Base-by-base conservation (phyloP, 2,797 vertebrate species). In the Leptoclinus maculatus region DNA sequence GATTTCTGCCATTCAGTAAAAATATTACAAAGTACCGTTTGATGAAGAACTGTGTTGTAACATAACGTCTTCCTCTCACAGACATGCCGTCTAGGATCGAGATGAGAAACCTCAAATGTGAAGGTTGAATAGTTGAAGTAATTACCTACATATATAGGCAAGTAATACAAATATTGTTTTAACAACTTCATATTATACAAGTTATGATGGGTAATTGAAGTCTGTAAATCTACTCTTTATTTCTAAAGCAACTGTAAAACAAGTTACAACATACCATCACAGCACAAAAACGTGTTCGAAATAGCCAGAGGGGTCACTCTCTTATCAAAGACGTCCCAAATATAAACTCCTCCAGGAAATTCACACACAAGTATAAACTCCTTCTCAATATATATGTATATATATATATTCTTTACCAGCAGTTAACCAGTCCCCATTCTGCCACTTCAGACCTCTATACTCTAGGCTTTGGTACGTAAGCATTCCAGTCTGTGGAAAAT, bases 281-380 rank as follows among this genome's bases (percentile, higher is more conserved):
- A 12, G 17, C 11, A 65, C 3, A 58, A 10, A 66, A 56, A 12
- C 58, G 27, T 21, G 25, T 45, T 1, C 27, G 7, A 27, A 25
- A 73, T 12, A 51, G 25, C 27, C 1, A 53, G 3, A 6, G 9
- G 27, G 4, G 8, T 71, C 25, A 32, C 8, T 72, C 21, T 29
- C 34, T 9, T 2, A 64, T 69, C 41, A 70, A 17, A 64, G 11
- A 73, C 21, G 83, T 90, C 80, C 95, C 90, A 93, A 91, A 89
- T 93, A 89, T 79, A 93, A 94, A 5, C n/a, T 41, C 21, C 16
- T 25, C 11, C 0, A 93, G 81, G 21, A 51, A 69, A 53, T 79
- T 39, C 64, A 25, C 10, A 58, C n/a, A 45, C 16, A 32, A 49
- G 17, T 58, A 19, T 57, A n/a, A 69, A 29, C 62, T 23, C 69